These are phyloP conservation scores for Strigamia maritima DNA, from an alignment of 2,888 invertebrate species.

Conservation along the genomic window DNA sequence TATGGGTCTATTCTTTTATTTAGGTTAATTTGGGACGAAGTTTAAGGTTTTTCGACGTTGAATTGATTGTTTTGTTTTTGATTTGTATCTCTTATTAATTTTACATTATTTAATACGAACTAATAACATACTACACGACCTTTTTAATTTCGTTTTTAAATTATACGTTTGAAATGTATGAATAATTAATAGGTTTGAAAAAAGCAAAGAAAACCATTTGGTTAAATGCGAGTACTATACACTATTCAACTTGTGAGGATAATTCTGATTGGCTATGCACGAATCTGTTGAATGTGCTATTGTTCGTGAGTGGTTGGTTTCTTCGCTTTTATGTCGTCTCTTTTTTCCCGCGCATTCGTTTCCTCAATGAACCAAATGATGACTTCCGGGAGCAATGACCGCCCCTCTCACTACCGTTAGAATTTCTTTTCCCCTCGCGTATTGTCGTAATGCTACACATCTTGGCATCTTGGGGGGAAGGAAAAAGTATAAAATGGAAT, in stretches of 20 bases:
- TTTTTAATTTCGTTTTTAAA: not conserved
- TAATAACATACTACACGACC: not conserved
- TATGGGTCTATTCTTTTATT: not conserved
- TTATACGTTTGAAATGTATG: not conserved
- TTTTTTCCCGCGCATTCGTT: conserved; percentile 28
- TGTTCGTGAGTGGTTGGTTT: conserved; percentile 16
- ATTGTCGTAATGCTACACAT: not conserved
- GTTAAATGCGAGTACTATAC: not conserved
- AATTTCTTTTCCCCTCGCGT: not conserved
- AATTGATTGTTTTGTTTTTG: not conserved
- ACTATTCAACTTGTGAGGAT: not conserved
- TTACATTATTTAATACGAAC: not conserved
- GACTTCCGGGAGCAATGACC: conserved; percentile 32
- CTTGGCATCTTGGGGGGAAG: no score
- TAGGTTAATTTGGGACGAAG: not conserved
- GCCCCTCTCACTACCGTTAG: conserved; percentile 7
- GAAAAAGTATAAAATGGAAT: not conserved
- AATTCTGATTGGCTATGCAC: not conserved
- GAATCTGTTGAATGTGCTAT: conserved; percentile 5
- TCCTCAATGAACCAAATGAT: conserved; percentile 25
- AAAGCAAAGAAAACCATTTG: not conserved
- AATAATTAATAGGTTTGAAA: not conserved
- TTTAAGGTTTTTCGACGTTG: not conserved
- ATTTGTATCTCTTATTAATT: not conserved
- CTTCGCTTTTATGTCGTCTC: not conserved